These are phyloP conservation scores for Bombylius major DNA, from an alignment of 2,888 invertebrate species.

Conservation along the genomic window DNA sequence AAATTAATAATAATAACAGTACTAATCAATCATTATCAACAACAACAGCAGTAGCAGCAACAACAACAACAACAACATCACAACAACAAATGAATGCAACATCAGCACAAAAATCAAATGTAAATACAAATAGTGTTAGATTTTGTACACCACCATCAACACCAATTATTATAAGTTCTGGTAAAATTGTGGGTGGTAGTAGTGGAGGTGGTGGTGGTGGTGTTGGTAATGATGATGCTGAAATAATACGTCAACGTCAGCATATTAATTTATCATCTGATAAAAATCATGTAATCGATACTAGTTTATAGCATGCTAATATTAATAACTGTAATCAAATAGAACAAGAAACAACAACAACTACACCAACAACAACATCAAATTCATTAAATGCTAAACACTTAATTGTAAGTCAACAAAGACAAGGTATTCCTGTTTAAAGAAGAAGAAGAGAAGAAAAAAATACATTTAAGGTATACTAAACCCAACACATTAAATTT, in stretches of 20 bases:
- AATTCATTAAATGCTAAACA: neutral
- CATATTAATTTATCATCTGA: neutral
- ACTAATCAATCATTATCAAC: constrained; percentile 14
- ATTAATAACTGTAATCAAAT: neutral
- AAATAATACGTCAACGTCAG: too few species aligned
- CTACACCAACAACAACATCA: constrained; percentile 11
- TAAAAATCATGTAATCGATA: constrained; percentile 14
- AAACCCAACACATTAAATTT: too few species aligned
- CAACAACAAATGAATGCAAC: neutral
- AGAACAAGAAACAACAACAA: neutral
- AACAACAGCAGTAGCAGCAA: neutral
- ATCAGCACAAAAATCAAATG: neutral
- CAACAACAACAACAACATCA: neutral
- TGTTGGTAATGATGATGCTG: too few species aligned
- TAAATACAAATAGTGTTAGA: constrained; percentile 8
- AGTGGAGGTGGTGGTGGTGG: too few species aligned
- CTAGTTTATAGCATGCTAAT: constrained; percentile 34
- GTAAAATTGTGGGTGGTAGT: too few species aligned
- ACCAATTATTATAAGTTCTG: neutral
- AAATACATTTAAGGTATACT: too few species aligned
- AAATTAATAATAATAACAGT: constrained; percentile 31
- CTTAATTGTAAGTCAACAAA: neutral
- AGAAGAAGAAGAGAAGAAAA: neutral
- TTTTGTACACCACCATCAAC: neutral
- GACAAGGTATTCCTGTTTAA: constrained; percentile 11